These are phyloP conservation scores for Aulostomus chinensis DNA, from an alignment of 2,797 vertebrate species.

Conservation along the genomic window DNA sequence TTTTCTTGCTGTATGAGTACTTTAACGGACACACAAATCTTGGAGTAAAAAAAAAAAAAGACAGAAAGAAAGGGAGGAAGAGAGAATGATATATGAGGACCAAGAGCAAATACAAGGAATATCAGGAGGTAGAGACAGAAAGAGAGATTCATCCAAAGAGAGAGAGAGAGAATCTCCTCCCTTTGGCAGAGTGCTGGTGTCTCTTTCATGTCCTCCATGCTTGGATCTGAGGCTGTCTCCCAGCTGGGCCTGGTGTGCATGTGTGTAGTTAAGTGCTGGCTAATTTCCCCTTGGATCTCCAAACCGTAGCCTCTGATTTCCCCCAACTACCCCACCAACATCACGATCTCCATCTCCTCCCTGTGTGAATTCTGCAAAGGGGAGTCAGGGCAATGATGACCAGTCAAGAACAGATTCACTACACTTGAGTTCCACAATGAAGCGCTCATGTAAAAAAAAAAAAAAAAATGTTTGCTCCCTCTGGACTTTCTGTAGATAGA, in stretches of 20 bases:
- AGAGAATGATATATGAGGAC: constrained; percentile 56
- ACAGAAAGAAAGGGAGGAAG: constrained; percentile 28
- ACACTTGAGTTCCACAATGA: too few relatives aligned
- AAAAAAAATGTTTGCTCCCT: too few relatives aligned
- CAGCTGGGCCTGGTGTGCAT: constrained; percentile 68
- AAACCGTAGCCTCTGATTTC: constrained; percentile 44
- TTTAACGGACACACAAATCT: constrained; percentile 38
- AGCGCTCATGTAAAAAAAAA: too few relatives aligned
- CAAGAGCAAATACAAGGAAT: constrained; percentile 35
- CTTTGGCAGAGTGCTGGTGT: constrained; percentile 52
- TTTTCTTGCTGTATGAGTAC: constrained; percentile 1
- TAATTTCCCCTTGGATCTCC: constrained; percentile 77
- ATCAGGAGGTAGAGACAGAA: constrained; percentile 30
- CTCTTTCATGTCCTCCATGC: constrained; percentile 76
- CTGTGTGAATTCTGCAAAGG: constrained; percentile 6
- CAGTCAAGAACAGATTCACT: neutral
- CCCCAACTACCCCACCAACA: constrained; percentile 14
- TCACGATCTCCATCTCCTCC: constrained; percentile 1
- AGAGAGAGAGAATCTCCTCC: constrained; percentile 34
- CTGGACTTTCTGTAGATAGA: neutral
- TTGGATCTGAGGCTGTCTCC: constrained; percentile 70
- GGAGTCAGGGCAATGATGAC: constrained; percentile 3
- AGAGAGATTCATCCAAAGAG: neutral
- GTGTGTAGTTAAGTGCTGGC: constrained; percentile 72
- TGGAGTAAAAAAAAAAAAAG: constrained; percentile 7